Evolutionary conservation across 2,797 vertebrate genomes (phyloP).

Genomic region (Hoplostethus mediterraneus): DNA sequence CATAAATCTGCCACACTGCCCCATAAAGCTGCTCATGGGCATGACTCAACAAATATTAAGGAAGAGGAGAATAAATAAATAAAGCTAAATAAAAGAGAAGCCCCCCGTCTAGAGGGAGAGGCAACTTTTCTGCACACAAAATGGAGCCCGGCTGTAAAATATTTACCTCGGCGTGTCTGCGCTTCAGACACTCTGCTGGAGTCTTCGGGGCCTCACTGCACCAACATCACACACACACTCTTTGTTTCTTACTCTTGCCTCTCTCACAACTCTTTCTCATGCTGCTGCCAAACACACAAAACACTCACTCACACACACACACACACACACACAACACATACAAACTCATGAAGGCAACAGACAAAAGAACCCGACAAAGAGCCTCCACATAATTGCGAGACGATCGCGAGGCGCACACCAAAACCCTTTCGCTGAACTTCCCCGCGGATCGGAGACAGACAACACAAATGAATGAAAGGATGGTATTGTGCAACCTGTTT

Average conservation of each 20-base stretch:
- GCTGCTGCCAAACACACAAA: background rate
- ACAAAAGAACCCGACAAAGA: background rate
- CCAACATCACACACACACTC: conserved; percentile 33
- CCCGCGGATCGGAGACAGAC: conserved; percentile 25
- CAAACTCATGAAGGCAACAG: conserved; percentile 10
- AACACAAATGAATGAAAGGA: conserved; percentile 20
- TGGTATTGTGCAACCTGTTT: conserved; percentile 48
- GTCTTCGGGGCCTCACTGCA: conserved; percentile 34
- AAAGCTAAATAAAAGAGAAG: conserved; percentile 72
- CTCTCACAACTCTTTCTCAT: background rate
- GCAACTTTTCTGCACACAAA: conserved; percentile 70
- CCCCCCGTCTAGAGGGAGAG: conserved; percentile 51
- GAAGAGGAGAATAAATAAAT: conserved; percentile 78
- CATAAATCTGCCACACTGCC: conserved; percentile 76
- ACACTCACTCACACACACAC: background rate
- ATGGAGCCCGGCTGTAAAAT: conserved; percentile 72
- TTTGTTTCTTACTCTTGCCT: conserved; percentile 20
- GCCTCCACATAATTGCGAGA: background rate
- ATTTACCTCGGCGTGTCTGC: conserved; percentile 67
- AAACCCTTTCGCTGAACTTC: conserved; percentile 8
- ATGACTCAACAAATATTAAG: conserved; percentile 83
- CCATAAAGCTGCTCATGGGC: conserved; percentile 78
- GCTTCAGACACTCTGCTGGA: conserved; percentile 47
- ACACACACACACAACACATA: background rate
- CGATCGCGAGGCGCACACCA: background rate